Percentiles rank a stretch among this genome's conserved stretches.
Conservation (phyloP, 2,888 invertebrate genomes). For the Pyrocoelia pectoralis region DNA sequence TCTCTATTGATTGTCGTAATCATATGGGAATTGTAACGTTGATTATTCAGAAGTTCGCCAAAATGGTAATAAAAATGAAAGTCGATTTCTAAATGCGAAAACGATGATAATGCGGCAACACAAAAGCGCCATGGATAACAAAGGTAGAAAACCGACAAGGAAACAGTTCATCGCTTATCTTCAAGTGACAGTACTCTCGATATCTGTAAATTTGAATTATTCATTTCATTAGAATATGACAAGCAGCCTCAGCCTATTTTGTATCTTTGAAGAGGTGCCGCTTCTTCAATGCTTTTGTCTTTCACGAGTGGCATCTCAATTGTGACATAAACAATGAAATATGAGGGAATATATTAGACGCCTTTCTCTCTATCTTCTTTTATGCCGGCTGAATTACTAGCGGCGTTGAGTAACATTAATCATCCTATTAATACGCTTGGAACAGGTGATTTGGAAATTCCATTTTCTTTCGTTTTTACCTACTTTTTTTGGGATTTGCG, state of each 20-base stretch:
- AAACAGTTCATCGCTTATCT: conserved; percentile 39
- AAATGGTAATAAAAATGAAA: background rate
- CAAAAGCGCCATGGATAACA: conserved; percentile 14
- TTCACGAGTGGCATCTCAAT: conserved; percentile 26
- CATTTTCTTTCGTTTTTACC: no score
- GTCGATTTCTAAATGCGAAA: no score
- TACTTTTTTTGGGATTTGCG: no score
- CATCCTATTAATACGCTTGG: background rate
- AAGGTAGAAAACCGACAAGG: conserved; percentile 35
- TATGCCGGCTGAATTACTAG: conserved; percentile 15
- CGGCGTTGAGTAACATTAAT: background rate
- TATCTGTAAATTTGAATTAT: conserved; percentile 44
- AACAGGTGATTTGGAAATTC: no score
- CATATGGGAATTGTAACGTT: background rate
- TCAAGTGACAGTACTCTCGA: conserved; percentile 40
- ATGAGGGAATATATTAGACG: conserved; percentile 23
- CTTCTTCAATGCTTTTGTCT: conserved; percentile 28
- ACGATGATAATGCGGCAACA: no score
- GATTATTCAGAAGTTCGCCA: background rate
- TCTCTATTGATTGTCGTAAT: background rate
- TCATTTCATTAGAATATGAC: conserved; percentile 47
- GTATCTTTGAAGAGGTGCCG: conserved; percentile 33
- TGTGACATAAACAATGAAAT: conserved; percentile 26
- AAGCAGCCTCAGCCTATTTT: conserved; percentile 36
- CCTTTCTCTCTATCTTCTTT: conserved; percentile 16